phyloP scores from a whole-genome alignment of 2,797 vertebrate genomes.

The Danio aesculapii region DNA sequence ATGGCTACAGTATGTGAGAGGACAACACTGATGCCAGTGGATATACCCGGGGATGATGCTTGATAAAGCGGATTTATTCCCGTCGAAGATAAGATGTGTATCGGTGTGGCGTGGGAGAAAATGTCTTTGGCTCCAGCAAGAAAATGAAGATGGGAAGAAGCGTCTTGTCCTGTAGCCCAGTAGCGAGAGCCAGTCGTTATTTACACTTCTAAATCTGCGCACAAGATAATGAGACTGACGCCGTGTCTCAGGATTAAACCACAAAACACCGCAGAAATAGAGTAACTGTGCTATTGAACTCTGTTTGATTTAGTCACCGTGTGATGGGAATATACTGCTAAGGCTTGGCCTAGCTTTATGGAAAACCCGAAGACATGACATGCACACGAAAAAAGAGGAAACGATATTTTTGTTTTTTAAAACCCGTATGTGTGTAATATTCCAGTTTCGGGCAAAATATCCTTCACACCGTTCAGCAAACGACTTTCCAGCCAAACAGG shows the following conservation, averaged over 20 bases:
- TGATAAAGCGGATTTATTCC: slow-evolving; percentile 39
- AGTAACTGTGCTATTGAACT: slow-evolving; percentile 37
- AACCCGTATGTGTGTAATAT: slow-evolving; percentile 61
- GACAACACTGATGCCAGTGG: slow-evolving; percentile 53
- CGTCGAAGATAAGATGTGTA: slow-evolving; percentile 51
- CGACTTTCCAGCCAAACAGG: slow-evolving; percentile 38
- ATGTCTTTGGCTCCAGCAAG: slow-evolving; percentile 49
- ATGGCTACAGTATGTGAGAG: slow-evolving; percentile 64
- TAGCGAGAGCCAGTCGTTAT: slow-evolving; percentile 56
- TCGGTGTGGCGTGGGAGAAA: slow-evolving; percentile 59
- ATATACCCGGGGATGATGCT: slow-evolving; percentile 49
- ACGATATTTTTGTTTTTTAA: slow-evolving; percentile 71
- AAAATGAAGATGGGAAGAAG: slow-evolving; percentile 64
- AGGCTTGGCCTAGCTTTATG: slow-evolving; percentile 66
- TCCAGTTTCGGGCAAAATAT: slow-evolving; percentile 64
- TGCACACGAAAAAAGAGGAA: slow-evolving; percentile 77
- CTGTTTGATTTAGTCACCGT: slow-evolving; percentile 57
- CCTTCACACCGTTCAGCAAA: slow-evolving; percentile 38
- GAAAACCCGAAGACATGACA: slow-evolving; percentile 76
- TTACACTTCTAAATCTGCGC: slow-evolving; percentile 51
- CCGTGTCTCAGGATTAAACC: slow-evolving; percentile 40
- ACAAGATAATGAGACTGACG: slow-evolving; percentile 50
- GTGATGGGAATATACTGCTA: slow-evolving; percentile 65
- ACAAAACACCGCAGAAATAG: slow-evolving; percentile 32
- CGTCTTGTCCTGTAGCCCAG: slow-evolving; percentile 61